Percentiles rank a stretch among this genome's conserved stretches.
Conservation (phyloP, 1,140 invertebrate species). For the Rhyacophila brunnea region DNA sequence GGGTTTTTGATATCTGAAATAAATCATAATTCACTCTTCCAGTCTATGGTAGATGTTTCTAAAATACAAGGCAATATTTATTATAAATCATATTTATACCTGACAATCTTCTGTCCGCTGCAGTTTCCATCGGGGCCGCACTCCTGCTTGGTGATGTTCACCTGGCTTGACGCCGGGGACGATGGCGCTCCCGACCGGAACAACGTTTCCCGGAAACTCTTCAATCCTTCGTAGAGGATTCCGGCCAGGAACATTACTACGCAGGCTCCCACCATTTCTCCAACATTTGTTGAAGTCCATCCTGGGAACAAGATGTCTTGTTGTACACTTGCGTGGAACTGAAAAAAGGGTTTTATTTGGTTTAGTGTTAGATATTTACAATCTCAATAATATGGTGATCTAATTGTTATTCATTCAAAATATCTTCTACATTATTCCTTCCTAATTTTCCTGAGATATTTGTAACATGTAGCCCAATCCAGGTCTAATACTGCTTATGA, state of each 20-base stretch:
- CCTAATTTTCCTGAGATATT: no score
- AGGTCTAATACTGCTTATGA: no score
- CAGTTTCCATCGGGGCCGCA: slow-evolving; percentile 63
- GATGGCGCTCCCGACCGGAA: slow-evolving; percentile 72
- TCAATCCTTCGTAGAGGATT: slow-evolving; percentile 86
- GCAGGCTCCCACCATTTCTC: slow-evolving; percentile 78
- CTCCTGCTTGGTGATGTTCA: slow-evolving; percentile 62
- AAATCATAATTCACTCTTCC: no score
- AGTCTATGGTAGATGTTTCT: no score
- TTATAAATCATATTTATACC: slow-evolving; percentile 40
- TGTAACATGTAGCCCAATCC: no score
- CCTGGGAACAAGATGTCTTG: slow-evolving; percentile 76
- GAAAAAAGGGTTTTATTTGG: slow-evolving; percentile 55
- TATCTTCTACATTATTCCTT: no score
- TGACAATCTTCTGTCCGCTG: slow-evolving; percentile 52
- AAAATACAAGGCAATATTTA: no score
- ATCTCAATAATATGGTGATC: no score
- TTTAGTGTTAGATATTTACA: no score
- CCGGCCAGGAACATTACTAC: slow-evolving; percentile 84
- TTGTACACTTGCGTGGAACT: slow-evolving; percentile 76
- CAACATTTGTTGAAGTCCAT: slow-evolving; percentile 72
- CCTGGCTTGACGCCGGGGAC: slow-evolving; percentile 63
- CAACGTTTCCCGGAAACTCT: slow-evolving; percentile 82
- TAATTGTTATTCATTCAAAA: no score
- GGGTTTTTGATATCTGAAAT: no score